Percentiles rank a stretch among this genome's conserved stretches.
These are phyloP conservation scores for Ectropis crepuscularia DNA, from an alignment of 2,888 invertebrate species.

Conservation along the genomic window DNA sequence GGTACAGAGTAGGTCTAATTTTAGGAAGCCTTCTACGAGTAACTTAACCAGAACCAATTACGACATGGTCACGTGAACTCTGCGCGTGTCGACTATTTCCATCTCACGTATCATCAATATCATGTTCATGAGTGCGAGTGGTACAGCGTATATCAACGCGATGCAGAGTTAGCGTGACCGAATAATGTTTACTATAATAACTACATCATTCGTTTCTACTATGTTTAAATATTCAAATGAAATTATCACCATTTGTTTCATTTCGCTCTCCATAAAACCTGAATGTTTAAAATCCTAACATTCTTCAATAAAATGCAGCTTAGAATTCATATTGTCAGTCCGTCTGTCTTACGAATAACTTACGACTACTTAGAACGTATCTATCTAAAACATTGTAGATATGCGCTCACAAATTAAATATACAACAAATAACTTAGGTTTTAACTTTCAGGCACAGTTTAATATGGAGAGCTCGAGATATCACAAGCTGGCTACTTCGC, in stretches of 20 bases:
- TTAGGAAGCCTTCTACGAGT: too few species aligned
- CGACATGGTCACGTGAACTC: too few species aligned
- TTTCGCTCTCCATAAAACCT: constrained; percentile 29
- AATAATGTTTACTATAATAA: not conserved
- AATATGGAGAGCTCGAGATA: constrained; percentile 26
- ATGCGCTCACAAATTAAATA: constrained; percentile 23
- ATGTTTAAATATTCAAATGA: constrained; percentile 16
- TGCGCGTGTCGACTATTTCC: too few species aligned
- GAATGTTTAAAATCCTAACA: constrained; percentile 14
- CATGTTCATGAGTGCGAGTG: too few species aligned
- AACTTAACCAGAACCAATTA: too few species aligned
- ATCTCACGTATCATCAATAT: too few species aligned
- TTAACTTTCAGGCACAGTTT: constrained; percentile 16
- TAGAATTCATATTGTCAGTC: constrained; percentile 30
- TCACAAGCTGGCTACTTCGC: constrained; percentile 3
- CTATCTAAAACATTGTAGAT: constrained; percentile 27
- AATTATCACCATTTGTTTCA: constrained; percentile 17
- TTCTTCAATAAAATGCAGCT: constrained; percentile 18
- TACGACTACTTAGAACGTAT: constrained; percentile 33
- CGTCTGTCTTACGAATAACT: constrained; percentile 34
- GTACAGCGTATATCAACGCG: too few species aligned
- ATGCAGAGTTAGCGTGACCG: too few species aligned
- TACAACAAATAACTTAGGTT: constrained; percentile 11
- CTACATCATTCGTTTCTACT: constrained; percentile 5
- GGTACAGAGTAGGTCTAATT: too few species aligned